phyloP scores from a whole-genome alignment of 2,797 vertebrate genomes.

The Ptychadena robeensis region DNA sequence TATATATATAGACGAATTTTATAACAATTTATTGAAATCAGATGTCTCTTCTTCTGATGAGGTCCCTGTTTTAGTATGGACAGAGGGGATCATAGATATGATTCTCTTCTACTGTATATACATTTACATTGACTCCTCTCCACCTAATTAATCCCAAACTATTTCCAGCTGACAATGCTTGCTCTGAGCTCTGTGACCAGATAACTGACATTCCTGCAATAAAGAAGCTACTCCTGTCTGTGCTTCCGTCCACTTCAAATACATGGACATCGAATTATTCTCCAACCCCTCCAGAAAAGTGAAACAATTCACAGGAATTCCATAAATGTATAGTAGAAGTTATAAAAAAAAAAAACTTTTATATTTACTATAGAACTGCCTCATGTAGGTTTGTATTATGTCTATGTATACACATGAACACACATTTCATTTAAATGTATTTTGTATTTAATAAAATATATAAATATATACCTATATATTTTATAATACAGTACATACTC shows the following conservation, averaged over 20 bases:
- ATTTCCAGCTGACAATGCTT: not conserved
- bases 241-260: constrained; percentile 2
- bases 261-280: not conserved
- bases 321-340: no score
- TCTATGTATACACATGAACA: no score
- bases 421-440: no score
- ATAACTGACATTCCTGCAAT: constrained; percentile 38
- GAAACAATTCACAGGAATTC: not conserved
- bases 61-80: not conserved
- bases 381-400: no score
- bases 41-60: not conserved
- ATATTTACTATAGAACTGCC: no score
- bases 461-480: no score
- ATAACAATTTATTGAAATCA: not conserved
- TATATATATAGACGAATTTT: not conserved
- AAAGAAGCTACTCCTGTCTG: constrained; percentile 9
- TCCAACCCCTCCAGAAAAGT: not conserved
- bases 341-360: no score
- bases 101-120: constrained; percentile 37
- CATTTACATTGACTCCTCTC: constrained; percentile 15
- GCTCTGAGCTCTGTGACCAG: not conserved
- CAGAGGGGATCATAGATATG: not conserved
- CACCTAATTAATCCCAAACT: constrained; percentile 9
- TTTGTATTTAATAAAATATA: no score
- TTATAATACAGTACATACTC: no score